A percentile compares a stretch with the other conserved stretches of the same genome.
These are phyloP conservation scores for Lamellibrachia columna DNA, from an alignment of 2,888 invertebrate species.

Conservation along the genomic window DNA sequence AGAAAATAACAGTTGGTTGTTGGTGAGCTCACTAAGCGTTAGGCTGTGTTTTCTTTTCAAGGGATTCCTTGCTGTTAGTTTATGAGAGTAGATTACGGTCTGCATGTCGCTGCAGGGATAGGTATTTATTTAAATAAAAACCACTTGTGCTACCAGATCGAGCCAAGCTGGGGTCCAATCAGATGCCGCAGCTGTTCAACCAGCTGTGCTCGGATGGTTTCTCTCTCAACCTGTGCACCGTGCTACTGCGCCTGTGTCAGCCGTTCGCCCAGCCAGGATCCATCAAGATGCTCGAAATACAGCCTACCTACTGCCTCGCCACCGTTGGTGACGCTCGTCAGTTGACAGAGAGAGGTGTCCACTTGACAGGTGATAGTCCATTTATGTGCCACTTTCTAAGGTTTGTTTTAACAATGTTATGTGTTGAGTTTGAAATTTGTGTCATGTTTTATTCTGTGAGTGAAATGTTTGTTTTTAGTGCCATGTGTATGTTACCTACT, in stretches of 20 bases:
- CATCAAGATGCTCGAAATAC: slow-evolving; percentile 82
- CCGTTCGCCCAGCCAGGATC: slow-evolving; percentile 76
- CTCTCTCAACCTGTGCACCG: slow-evolving; percentile 81
- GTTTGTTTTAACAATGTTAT: not conserved
- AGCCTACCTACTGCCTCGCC: slow-evolving; percentile 72
- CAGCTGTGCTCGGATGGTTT: slow-evolving; percentile 78
- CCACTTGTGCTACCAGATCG: slow-evolving; percentile 68
- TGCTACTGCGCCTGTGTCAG: slow-evolving; percentile 82
- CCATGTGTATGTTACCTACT: too few species aligned
- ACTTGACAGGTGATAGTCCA: slow-evolving; percentile 40
- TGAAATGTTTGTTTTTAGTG: too few species aligned
- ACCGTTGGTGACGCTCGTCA: slow-evolving; percentile 40
- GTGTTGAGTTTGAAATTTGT: too few species aligned
- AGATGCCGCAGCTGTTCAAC: slow-evolving; percentile 63
- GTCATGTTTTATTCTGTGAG: too few species aligned
- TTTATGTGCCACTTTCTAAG: not conserved
- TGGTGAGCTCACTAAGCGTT: too few species aligned
- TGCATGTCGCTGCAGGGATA: too few species aligned
- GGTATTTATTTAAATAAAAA: too few species aligned
- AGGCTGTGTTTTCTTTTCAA: too few species aligned
- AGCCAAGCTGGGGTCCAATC: slow-evolving; percentile 85
- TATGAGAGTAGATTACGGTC: too few species aligned
- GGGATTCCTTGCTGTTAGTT: too few species aligned
- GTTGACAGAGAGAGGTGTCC: slow-evolving; percentile 45
- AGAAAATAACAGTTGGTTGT: too few species aligned